Conservation (phyloP, 2,113 vertebrate genomes). For the Proteles cristata region DNA sequence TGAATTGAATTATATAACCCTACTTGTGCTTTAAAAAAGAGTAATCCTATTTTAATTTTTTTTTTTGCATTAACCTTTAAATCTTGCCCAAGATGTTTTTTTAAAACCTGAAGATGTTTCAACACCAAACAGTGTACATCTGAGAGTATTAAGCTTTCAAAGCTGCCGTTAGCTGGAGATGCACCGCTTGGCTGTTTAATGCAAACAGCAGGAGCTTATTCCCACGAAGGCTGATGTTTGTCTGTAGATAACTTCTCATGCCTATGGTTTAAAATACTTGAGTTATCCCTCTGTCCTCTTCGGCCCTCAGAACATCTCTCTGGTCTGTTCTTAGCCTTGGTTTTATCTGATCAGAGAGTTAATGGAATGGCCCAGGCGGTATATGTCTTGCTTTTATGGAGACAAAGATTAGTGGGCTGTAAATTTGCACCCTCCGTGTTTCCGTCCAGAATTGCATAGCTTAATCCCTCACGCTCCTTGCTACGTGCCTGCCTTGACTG, state of each 20-base stretch:
- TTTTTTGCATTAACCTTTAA: conserved; percentile 32
- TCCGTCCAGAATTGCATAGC: not conserved
- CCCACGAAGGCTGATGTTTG: not conserved
- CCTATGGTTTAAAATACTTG: not conserved
- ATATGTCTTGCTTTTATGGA: not conserved
- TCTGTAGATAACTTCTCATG: not conserved
- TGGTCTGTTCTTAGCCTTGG: not conserved
- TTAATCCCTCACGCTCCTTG: not conserved
- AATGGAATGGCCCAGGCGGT: not conserved
- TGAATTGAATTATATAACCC: not conserved
- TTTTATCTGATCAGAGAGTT: conserved; percentile 39
- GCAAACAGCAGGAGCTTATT: not conserved
- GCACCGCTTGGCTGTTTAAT: not conserved
- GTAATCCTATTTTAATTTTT: conserved; percentile 13
- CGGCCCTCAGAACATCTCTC: not conserved
- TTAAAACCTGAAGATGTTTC: not conserved
- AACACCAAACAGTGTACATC: not conserved
- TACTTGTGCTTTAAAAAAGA: not conserved
- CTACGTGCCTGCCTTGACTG: not conserved
- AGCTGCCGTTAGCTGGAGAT: not conserved
- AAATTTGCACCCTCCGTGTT: not conserved
- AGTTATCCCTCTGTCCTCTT: not conserved
- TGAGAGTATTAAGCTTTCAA: not conserved
- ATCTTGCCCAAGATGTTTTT: not conserved
- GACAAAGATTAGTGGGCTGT: conserved; percentile 37